These are phyloP conservation scores for Isoperla grammatica DNA, from an alignment of 2,888 invertebrate genomes.

Conservation along the genomic window DNA sequence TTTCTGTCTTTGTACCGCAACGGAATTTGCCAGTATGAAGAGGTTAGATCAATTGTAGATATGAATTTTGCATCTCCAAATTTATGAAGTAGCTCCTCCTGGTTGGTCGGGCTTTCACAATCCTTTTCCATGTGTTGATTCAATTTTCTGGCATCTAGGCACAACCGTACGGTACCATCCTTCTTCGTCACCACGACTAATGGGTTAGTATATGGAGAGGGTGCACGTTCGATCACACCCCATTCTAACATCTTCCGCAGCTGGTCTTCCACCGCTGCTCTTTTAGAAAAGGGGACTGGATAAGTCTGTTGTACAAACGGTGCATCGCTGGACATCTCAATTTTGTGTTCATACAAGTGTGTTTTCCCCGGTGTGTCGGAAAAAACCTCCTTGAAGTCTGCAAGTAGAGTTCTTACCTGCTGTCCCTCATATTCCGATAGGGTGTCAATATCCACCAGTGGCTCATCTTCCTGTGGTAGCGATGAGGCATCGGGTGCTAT, in stretches of 20 bases:
- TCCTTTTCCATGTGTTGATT: constrained; percentile 37
- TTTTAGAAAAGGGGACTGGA: constrained; percentile 35
- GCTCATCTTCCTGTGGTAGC: no score
- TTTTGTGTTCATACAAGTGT: constrained; percentile 32
- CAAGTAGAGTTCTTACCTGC: not conserved
- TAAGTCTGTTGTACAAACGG: constrained; percentile 35
- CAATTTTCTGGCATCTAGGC: constrained; percentile 37
- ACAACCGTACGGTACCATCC: constrained; percentile 36
- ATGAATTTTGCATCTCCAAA: constrained; percentile 32
- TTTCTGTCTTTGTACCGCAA: constrained; percentile 27
- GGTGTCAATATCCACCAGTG: no score
- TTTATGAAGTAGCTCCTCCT: constrained; percentile 31
- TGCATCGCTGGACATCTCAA: constrained; percentile 30
- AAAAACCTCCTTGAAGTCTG: not conserved
- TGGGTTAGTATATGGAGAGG: constrained; percentile 36
- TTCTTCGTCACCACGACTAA: constrained; percentile 36
- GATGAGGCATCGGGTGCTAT: no score
- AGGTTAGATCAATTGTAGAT: constrained; percentile 32
- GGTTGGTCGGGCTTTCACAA: constrained; percentile 32
- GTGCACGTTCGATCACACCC: constrained; percentile 36
- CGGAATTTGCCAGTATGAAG: constrained; percentile 36
- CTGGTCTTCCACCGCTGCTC: constrained; percentile 33
- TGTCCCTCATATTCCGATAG: no score
- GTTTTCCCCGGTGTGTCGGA: constrained; percentile 29
- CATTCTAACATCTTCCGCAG: constrained; percentile 34